A percentile compares a stretch with the other conserved stretches of the same genome.
Evolutionary conservation across 2,113 vertebrate species (phyloP).

Genomic region (Hippocampus zosterae): DNA sequence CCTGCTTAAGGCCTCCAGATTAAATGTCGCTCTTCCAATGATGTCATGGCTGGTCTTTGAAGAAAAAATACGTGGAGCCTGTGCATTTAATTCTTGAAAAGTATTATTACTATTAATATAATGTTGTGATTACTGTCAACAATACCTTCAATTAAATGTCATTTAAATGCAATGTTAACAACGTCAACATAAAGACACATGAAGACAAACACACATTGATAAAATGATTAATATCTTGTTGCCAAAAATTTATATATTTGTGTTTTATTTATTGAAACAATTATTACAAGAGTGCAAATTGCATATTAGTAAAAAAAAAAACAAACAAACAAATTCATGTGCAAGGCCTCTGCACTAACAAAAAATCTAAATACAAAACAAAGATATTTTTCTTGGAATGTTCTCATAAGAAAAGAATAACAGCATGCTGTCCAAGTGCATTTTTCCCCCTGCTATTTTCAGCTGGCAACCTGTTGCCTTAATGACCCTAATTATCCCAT

Average conservation of each 20-base stretch:
- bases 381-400: not conserved
- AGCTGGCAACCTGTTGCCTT: conserved; percentile 28
- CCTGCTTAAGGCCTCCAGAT: conserved; percentile 39
- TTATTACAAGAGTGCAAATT: not conserved
- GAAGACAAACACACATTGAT: not conserved
- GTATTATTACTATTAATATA: not conserved
- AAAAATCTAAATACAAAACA: not conserved
- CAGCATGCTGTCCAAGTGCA: not conserved
- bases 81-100: not conserved
- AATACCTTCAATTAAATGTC: not conserved
- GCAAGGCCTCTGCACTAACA: not conserved
- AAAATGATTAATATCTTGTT: not conserved
- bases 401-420: not conserved
- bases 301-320: not conserved
- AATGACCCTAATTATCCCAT: conserved; percentile 42
- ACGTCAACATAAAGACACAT: too few species aligned
- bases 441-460: not conserved
- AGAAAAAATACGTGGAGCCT: not conserved
- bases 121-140: not conserved
- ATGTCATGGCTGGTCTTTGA: conserved; percentile 35
- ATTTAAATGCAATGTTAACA: not conserved
- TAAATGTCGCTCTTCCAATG: conserved; percentile 42
- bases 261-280: not conserved
- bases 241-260: not conserved
- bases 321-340: too few species aligned